Evolutionary conservation across 2,888 invertebrate species (phyloP).

Genomic region (Pseudoips prasinana): DNA sequence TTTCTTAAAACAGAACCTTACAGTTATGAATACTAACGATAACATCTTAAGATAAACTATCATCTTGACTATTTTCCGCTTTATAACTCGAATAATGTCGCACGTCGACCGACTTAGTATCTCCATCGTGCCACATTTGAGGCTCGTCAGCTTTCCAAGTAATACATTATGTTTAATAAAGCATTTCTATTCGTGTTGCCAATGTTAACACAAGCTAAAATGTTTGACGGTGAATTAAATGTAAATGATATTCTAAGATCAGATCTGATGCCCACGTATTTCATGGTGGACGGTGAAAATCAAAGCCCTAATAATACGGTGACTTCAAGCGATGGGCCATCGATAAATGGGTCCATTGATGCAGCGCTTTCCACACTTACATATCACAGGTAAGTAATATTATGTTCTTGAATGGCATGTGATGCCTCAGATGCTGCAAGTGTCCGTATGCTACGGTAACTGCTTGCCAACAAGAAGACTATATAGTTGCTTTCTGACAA

Average conservation of each 20-base stretch:
- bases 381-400: conserved; percentile 83
- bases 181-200: conserved; percentile 2
- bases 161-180: conserved; percentile 24
- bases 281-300: conserved; percentile 73
- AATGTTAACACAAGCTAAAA: conserved; percentile 24
- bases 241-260: conserved; percentile 86
- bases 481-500: no score
- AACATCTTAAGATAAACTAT: conserved; percentile 39
- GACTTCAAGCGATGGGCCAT: conserved; percentile 34
- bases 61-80: conserved; percentile 64
- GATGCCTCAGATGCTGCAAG: no score
- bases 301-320: conserved; percentile 34
- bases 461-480: no score
- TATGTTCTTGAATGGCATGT: no score
- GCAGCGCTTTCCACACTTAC: conserved; percentile 84
- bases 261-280: conserved; percentile 86
- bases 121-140: conserved; percentile 30
- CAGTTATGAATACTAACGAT: conserved; percentile 48
- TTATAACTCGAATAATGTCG: conserved; percentile 62
- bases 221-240: conserved; percentile 68
- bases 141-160: conserved; percentile 19
- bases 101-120: conserved; percentile 22
- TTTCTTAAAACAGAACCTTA: conserved; percentile 18
- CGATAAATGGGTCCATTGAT: conserved; percentile 81
- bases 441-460: no score